Percentiles rank a stretch among this genome's conserved stretches.
Conservation (phyloP, 1,140 invertebrate genomes). For the Drosophila nasuta region DNA sequence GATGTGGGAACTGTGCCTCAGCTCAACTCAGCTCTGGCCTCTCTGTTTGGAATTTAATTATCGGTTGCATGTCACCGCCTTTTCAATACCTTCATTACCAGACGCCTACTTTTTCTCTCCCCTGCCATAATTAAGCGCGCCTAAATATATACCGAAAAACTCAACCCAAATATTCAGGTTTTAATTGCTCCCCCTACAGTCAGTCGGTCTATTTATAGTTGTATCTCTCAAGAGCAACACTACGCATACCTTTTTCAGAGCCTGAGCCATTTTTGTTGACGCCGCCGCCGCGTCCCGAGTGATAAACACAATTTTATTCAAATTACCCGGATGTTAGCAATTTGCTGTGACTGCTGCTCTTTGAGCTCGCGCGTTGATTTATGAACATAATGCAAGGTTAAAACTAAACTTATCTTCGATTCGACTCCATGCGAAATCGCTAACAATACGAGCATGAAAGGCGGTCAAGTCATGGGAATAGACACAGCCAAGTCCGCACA, state of each 20-base stretch:
- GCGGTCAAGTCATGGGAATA: conserved; percentile 12
- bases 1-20: conserved; percentile 68
- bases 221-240: conserved; percentile 24
- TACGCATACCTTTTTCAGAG: conserved; percentile 19
- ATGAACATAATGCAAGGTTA: conserved; percentile 50
- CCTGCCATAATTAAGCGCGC: conserved; percentile 71
- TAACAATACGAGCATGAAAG: conserved; percentile 9
- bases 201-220: conserved; percentile 41
- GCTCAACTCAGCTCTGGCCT: neutral
- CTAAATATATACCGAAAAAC: conserved; percentile 59
- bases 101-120: conserved; percentile 22
- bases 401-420: neutral
- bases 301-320: conserved; percentile 75
- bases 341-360: conserved; percentile 70
- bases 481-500: neutral
- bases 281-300: conserved; percentile 18
- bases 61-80: conserved; percentile 78
- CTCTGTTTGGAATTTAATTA: conserved; percentile 71
- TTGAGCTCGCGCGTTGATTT: conserved; percentile 67
- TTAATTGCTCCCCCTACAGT: conserved; percentile 55
- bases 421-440: conserved; percentile 6
- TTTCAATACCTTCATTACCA: conserved; percentile 78
- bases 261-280: conserved; percentile 1
- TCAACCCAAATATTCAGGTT: conserved; percentile 53
- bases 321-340: conserved; percentile 79